Evolutionary conservation across 2,113 vertebrate species (phyloP).

Genomic region (Spheniscus mendiculus): DNA sequence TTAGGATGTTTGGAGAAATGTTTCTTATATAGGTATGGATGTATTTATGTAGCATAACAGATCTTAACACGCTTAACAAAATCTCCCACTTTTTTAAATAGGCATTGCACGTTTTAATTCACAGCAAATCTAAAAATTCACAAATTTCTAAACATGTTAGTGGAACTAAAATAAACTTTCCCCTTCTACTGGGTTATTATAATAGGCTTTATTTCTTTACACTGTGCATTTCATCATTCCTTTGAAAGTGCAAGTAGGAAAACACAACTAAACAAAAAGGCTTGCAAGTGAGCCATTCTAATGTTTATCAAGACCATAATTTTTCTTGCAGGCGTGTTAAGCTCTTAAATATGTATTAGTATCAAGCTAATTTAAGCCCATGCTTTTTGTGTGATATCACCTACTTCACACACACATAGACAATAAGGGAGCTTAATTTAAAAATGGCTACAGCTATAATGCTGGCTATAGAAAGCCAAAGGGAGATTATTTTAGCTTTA

Average conservation of each 20-base stretch:
- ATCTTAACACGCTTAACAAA: background rate
- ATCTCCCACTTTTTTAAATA: background rate
- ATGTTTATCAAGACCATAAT: background rate
- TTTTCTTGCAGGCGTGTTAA: constrained; percentile 13
- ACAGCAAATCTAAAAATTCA: background rate
- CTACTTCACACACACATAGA: background rate
- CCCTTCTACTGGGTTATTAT: background rate
- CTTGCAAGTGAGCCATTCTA: constrained; percentile 13
- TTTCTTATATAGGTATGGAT: background rate
- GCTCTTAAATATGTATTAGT: constrained; percentile 20
- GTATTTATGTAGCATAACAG: background rate
- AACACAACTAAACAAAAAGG: background rate
- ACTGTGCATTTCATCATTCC: background rate
- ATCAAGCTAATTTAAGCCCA: background rate
- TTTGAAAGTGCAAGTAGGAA: background rate
- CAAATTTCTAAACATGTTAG: background rate
- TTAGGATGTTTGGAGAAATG: background rate
- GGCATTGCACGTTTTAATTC: background rate
- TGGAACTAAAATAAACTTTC: constrained; percentile 1
- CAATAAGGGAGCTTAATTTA: constrained; percentile 14
- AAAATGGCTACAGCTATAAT: background rate
- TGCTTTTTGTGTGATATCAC: background rate
- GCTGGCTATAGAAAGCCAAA: background rate
- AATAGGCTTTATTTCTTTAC: constrained; percentile 9
- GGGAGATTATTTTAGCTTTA: constrained; percentile 18